Evolutionary conservation across 2,113 vertebrate genomes (phyloP), one percentile per base, ranked within the genome.

Genomic region (Nicator chloris): DNA sequence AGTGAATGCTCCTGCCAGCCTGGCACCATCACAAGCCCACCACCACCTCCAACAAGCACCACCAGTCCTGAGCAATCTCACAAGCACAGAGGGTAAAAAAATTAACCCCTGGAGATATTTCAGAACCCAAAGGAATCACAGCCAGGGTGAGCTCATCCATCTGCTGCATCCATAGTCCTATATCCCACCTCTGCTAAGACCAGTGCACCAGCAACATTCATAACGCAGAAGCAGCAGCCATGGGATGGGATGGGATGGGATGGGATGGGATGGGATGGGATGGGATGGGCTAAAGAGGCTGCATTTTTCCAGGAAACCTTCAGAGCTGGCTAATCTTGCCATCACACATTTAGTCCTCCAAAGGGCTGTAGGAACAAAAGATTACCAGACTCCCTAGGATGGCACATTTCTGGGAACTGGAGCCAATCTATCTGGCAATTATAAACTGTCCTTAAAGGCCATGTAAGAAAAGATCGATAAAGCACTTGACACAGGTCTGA

Each of bases 1-100:
- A 64, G 33, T 3, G 1, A 68, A 30, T 0, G 8, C 6, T 65
- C 64, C 49, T 0, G 0, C 42, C 7, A 9, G 49, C 51, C 66
- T 4, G 4, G 42, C 69, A 63, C 33, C 63, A 31, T 47, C n/a
- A 30, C 19, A 61, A 39, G 31, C 33, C 33, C 10, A 1, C 13
- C 14, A 1, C 13, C 4, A 13, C 13, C 45, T 45, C 47, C 1
- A 4, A 39, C 35, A 54, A 39, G 47, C 20, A 6, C 31, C 73
- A 75, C 28, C 44, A 15, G 17, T 5, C 50, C n/a, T 13, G 20
- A 28, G 44, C 4, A 64, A 31, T 33, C 44, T 39, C 35, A 54
- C 0, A 14, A 57, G 33, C 27, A 66, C 60, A 33, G 18, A 44
- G 5, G 24, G 44, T 60, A 77, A 65, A 65, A 65, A 42, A 57